Evolutionary conservation across 2,113 vertebrate species (phyloP).

Genomic region (Ovibos moschatus): DNA sequence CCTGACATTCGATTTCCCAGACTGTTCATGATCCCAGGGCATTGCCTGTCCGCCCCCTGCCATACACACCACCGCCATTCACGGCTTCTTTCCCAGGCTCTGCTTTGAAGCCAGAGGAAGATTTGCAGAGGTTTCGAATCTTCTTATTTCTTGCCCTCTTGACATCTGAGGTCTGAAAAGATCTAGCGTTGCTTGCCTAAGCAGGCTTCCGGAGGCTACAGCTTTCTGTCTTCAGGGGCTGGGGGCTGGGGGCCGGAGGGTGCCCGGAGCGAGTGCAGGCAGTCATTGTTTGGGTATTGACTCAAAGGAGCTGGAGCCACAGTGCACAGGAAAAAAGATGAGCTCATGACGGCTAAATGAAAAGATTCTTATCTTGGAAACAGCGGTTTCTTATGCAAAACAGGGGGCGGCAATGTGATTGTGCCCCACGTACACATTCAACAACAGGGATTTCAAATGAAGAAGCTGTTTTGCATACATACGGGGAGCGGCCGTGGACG

Average conservation of each 20-base stretch:
- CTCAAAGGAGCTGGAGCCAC: slow-evolving; percentile 46
- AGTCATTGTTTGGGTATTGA: slow-evolving; percentile 62
- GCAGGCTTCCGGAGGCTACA: slow-evolving; percentile 47
- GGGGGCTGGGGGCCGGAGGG: slow-evolving; percentile 30
- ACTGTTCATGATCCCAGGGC: slow-evolving; percentile 35
- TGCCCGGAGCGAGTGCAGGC: neutral
- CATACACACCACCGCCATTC: slow-evolving; percentile 24
- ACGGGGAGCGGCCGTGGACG: slow-evolving; percentile 42
- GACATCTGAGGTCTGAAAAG: slow-evolving; percentile 59
- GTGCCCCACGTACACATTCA: slow-evolving; percentile 54
- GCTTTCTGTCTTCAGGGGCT: slow-evolving; percentile 40
- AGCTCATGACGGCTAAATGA: slow-evolving; percentile 64
- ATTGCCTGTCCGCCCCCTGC: neutral
- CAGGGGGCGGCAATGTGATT: slow-evolving; percentile 59
- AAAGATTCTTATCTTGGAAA: slow-evolving; percentile 76
- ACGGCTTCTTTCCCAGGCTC: slow-evolving; percentile 45
- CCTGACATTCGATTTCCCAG: neutral
- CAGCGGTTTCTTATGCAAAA: slow-evolving; percentile 71
- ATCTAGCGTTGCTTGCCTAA: slow-evolving; percentile 31
- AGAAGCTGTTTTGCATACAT: slow-evolving; percentile 67
- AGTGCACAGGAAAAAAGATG: slow-evolving; percentile 48
- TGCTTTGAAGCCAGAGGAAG: slow-evolving; percentile 20
- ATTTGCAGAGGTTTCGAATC: slow-evolving; percentile 40
- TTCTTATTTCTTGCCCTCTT: slow-evolving; percentile 46
- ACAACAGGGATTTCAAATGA: slow-evolving; percentile 64